Evolutionary conservation across 1,140 invertebrate genomes (phyloP).

Genomic region (Latrodectus geometricus): DNA sequence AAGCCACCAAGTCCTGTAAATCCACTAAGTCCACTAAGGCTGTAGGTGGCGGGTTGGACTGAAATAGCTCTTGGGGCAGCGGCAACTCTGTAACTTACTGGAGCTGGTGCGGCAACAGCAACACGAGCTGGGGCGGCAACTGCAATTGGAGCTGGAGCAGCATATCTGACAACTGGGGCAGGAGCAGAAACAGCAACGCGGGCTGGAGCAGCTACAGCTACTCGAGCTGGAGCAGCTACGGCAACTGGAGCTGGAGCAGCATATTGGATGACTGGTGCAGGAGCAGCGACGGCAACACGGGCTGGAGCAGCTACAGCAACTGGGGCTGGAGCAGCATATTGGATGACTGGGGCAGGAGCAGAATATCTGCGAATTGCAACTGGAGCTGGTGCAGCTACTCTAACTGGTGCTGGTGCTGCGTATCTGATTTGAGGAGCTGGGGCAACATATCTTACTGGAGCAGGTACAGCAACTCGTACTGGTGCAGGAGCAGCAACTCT

Average conservation of each 20-base stretch:
- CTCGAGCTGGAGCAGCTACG: conserved; percentile 1
- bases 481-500: not conserved
- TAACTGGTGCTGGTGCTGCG: conserved; percentile 4
- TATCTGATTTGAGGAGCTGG: not conserved
- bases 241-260: not conserved
- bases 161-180: not conserved
- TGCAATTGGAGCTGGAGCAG: conserved; percentile 4
- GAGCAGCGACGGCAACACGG: not conserved
- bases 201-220: not conserved
- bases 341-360: not conserved
- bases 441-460: not conserved
- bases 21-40: not conserved
- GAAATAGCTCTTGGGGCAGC: not conserved
- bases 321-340: conserved; percentile 7
- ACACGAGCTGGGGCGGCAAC: not conserved
- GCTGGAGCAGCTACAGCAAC: not conserved
- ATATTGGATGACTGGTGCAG: not conserved
- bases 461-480: not conserved
- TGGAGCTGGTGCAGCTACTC: conserved; percentile 5
- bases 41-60: not conserved
- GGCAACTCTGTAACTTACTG: not conserved
- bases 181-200: not conserved
- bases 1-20: not conserved
- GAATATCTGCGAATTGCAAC: not conserved
- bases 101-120: not conserved